phyloP scores from a whole-genome alignment of 2,113 vertebrate genomes.

The Gasterosteus aculeatus region DNA sequence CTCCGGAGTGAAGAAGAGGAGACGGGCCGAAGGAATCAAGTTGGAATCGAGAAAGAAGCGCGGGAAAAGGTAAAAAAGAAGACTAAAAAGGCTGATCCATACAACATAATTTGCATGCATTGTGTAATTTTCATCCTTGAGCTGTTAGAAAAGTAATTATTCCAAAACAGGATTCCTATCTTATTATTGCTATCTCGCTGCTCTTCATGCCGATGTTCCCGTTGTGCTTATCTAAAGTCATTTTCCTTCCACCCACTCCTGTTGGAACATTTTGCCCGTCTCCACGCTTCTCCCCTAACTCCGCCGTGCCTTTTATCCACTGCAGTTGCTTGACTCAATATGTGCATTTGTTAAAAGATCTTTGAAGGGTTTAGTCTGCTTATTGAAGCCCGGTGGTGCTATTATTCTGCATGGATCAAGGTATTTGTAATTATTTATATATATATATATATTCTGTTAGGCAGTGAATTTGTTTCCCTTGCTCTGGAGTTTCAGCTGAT shows the following conservation, averaged over 20 bases:
- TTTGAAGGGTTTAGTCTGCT: constrained; percentile 40
- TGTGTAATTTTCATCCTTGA: neutral
- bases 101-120: constrained; percentile 11
- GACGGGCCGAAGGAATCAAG: constrained; percentile 65
- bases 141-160: constrained; percentile 5
- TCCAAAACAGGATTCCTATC: neutral
- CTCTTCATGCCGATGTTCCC: constrained; percentile 28
- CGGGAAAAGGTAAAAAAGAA: constrained; percentile 72
- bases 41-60: constrained; percentile 59
- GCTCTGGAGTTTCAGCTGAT: constrained; percentile 25
- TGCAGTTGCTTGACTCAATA: constrained; percentile 36
- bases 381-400: constrained; percentile 56
- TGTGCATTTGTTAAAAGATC: constrained; percentile 22
- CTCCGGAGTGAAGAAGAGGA: constrained; percentile 63
- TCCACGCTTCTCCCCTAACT: constrained; percentile 38
- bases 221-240: constrained; percentile 54
- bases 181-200: constrained; percentile 11
- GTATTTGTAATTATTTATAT: constrained; percentile 9
- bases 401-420: constrained; percentile 33
- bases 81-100: constrained; percentile 22
- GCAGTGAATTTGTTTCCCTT: neutral
- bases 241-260: constrained; percentile 61
- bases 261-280: constrained; percentile 27
- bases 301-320: constrained; percentile 42
- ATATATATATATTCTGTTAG: neutral